Conservation (phyloP, 2,113 vertebrate species). For the Oryzias woworae region DNA sequence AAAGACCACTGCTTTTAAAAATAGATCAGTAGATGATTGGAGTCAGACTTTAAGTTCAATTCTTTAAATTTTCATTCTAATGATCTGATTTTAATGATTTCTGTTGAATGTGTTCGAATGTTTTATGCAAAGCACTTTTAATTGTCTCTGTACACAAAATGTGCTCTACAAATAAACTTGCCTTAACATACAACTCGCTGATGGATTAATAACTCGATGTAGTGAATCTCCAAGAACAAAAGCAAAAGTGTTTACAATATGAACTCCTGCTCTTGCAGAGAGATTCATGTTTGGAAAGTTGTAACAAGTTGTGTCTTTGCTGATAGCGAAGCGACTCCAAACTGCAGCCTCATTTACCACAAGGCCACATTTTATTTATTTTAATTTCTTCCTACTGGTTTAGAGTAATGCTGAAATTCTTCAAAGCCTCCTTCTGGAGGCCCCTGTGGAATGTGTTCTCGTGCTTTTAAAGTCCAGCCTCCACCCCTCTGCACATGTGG, state of each 20-base stretch:
- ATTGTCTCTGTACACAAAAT: no score
- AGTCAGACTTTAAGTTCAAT: no score
- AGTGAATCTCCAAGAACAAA: not conserved
- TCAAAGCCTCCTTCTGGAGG: constrained; percentile 1
- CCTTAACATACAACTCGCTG: no score
- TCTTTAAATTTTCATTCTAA: no score
- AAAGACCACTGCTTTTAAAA: no score
- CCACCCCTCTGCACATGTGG: constrained; percentile 1
- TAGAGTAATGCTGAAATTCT: not conserved
- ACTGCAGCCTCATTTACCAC: constrained; percentile 6
- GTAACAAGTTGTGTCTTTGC: not conserved
- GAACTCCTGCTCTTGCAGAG: not conserved
- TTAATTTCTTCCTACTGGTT: not conserved
- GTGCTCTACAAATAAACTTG: no score
- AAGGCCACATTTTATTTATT: not conserved
- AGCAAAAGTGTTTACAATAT: not conserved
- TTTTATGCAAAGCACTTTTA: no score
- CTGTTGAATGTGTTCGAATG: no score
- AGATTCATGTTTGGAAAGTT: no score
- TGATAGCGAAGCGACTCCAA: constrained; percentile 3
- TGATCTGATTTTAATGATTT: no score
- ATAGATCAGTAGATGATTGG: no score
- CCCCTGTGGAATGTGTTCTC: not conserved
- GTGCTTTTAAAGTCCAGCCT: constrained; percentile 3
- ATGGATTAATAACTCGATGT: no score